A percentile compares a stretch with the other conserved stretches of the same genome.
Evolutionary conservation across 2,113 vertebrate genomes (phyloP).

Genomic region (Hepsetus odoe): DNA sequence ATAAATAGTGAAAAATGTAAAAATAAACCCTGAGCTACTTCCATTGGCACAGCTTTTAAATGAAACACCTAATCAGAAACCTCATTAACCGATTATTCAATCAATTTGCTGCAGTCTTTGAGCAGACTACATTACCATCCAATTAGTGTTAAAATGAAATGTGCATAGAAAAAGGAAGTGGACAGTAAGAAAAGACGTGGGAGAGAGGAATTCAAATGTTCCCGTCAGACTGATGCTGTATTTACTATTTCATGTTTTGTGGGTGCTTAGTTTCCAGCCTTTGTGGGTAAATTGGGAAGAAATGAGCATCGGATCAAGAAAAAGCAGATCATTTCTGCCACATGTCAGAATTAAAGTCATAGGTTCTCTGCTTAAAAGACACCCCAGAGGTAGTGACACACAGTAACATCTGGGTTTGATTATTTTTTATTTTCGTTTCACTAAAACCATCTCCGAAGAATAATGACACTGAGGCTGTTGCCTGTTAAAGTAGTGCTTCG

Average conservation of each 20-base stretch:
- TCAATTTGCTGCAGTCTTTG: not conserved
- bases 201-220: not conserved
- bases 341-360: too few relatives aligned
- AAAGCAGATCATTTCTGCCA: too few relatives aligned
- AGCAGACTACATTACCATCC: constrained; percentile 10
- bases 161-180: constrained; percentile 10
- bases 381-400: too few relatives aligned
- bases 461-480: too few relatives aligned
- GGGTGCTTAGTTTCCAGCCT: too few relatives aligned
- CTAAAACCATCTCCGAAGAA: too few relatives aligned
- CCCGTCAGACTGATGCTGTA: not conserved
- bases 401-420: too few relatives aligned
- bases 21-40: not conserved
- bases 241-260: not conserved
- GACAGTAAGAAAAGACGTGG: not conserved
- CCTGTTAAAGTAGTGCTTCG: too few relatives aligned
- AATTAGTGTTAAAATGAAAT: constrained; percentile 32
- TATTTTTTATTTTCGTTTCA: too few relatives aligned
- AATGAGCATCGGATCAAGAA: not conserved
- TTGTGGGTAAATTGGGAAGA: not conserved
- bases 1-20: too few relatives aligned
- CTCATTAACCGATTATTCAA: not conserved
- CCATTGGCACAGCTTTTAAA: not conserved
- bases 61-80: not conserved
- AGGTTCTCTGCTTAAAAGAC: too few relatives aligned